A percentile compares a stretch with the other conserved stretches of the same genome.
Conservation (phyloP, 2,113 vertebrate species). For the Dasyprocta punctata region DNA sequence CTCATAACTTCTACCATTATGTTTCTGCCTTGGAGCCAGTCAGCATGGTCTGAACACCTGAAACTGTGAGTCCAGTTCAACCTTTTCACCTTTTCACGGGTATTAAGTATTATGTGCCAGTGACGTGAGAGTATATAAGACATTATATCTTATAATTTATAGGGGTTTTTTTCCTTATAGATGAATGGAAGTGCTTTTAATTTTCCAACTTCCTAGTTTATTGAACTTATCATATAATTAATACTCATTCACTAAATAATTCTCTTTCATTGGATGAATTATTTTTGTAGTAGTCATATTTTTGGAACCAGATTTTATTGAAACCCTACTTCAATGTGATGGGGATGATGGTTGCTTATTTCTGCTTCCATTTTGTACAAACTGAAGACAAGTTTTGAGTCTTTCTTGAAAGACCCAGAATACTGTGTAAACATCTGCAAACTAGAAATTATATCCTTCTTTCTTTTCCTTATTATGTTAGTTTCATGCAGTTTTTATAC, state of each 20-base stretch:
- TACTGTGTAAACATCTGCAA: background rate
- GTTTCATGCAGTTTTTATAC: background rate
- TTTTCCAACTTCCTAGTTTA: constrained; percentile 4
- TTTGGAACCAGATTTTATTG: background rate
- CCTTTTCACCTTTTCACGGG: background rate
- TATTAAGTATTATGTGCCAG: background rate
- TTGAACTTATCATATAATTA: background rate
- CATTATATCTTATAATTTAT: background rate
- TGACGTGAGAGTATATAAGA: background rate
- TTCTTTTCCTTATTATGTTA: background rate
- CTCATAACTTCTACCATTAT: background rate
- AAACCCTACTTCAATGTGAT: background rate
- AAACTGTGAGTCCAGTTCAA: background rate
- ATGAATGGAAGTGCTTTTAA: background rate
- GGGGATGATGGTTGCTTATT: background rate
- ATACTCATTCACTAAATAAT: background rate
- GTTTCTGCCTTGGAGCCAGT: background rate
- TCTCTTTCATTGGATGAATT: background rate
- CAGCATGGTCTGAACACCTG: background rate
- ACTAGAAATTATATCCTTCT: background rate
- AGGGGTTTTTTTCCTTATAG: background rate
- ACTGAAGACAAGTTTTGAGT: background rate
- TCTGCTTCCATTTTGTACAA: background rate
- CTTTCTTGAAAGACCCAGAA: background rate
- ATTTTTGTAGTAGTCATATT: background rate